These are phyloP conservation scores for Drosophila prostipennis DNA, from an alignment of 2,888 invertebrate genomes.

Conservation along the genomic window DNA sequence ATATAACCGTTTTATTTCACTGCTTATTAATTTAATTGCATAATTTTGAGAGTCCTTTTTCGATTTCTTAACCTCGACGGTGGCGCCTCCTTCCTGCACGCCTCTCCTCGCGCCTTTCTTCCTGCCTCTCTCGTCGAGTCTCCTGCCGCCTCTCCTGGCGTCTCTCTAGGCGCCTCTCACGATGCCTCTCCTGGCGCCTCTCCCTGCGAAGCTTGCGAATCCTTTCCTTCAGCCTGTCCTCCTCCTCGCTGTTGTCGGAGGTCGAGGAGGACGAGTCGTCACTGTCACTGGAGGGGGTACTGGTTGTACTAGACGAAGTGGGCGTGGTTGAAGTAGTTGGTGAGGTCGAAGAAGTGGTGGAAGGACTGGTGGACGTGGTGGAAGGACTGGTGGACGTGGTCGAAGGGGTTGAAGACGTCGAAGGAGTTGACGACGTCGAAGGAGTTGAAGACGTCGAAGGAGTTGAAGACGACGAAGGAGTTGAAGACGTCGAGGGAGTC, in stretches of 20 bases:
- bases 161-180: background rate
- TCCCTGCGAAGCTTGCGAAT: background rate
- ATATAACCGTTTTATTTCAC: background rate
- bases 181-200: background rate
- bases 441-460: background rate
- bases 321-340: background rate
- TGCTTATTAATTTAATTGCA: too few relatives aligned
- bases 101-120: background rate
- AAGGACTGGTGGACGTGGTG: background rate
- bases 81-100: background rate
- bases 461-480: background rate
- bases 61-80: background rate
- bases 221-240: too few relatives aligned
- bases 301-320: background rate
- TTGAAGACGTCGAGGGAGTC: background rate
- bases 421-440: too few relatives aligned
- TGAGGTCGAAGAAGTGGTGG: background rate
- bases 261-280: background rate
- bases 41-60: background rate
- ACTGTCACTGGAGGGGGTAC: background rate
- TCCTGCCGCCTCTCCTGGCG: background rate
- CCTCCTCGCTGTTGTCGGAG: background rate
- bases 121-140: background rate
- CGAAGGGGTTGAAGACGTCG: too few relatives aligned
- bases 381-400: background rate